These are phyloP conservation scores for Caenorhabditis elegans DNA, from an alignment of 1,140 invertebrate genomes.

Conservation along the genomic window DNA sequence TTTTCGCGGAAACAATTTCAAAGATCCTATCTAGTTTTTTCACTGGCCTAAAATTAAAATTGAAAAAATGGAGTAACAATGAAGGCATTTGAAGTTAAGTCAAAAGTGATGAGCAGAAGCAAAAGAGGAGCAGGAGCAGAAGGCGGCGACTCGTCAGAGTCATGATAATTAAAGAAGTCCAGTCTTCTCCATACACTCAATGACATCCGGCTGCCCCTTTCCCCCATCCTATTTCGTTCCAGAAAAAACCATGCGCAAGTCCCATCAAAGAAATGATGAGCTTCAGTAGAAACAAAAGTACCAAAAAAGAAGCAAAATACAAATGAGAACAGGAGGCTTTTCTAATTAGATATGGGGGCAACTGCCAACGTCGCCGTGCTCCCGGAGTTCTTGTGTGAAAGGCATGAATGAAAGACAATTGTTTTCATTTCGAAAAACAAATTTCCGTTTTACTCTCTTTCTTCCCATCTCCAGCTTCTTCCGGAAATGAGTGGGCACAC, in stretches of 20 bases:
- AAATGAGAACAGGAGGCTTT: conserved; percentile 8
- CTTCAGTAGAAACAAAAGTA: background rate
- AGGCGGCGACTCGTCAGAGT: conserved; percentile 12
- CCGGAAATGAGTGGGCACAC: conserved; percentile 15
- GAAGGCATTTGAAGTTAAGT: background rate
- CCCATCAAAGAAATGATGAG: background rate
- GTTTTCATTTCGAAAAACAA: conserved; percentile 11
- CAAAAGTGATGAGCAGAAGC: conserved; percentile 9
- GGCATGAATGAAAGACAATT: background rate
- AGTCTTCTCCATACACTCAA: background rate
- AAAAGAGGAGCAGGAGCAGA: background rate
- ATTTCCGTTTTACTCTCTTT: conserved; percentile 1
- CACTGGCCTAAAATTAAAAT: background rate
- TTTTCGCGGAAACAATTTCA: too few species aligned
- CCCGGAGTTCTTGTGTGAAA: background rate
- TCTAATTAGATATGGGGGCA: background rate
- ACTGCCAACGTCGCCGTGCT: background rate
- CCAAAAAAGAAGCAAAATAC: background rate
- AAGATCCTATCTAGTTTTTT: too few species aligned
- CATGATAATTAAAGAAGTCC: conserved; percentile 26
- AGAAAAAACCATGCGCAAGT: too few species aligned
- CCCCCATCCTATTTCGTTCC: background rate
- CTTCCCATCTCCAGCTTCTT: background rate
- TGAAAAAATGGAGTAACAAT: conserved; percentile 14
- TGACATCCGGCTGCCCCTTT: background rate